Percentiles rank a stretch among this genome's conserved stretches.
Evolutionary conservation across 2,113 vertebrate species (phyloP).

Genomic region (Furnarius figulus): DNA sequence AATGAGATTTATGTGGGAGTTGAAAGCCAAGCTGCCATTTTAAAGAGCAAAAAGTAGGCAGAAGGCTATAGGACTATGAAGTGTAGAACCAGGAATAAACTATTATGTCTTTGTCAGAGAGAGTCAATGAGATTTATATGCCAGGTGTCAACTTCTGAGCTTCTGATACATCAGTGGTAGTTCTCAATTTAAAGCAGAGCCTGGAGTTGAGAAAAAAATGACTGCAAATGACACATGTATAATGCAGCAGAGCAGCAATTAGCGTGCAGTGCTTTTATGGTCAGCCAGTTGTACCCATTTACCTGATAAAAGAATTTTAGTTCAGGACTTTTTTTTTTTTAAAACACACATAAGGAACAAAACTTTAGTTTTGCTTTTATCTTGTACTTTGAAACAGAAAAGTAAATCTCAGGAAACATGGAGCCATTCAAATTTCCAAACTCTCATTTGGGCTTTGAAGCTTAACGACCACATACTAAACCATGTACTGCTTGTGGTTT

Average conservation of each 20-base stretch:
- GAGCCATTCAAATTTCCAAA: neutral
- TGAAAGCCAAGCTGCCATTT: neutral
- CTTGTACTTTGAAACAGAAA: neutral
- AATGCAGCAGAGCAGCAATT: neutral
- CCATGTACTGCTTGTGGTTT: neutral
- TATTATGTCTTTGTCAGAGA: neutral
- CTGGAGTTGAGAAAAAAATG: neutral
- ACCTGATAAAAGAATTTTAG: neutral
- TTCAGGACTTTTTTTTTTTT: neutral
- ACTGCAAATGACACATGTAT: neutral
- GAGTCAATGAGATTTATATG: neutral
- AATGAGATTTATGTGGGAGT: neutral
- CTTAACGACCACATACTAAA: slow-evolving; percentile 10
- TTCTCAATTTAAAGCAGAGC: neutral
- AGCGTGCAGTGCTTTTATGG: neutral
- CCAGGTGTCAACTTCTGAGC: neutral
- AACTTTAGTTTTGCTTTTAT: neutral
- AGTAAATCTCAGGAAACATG: neutral
- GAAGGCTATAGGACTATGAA: neutral
- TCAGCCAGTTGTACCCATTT: neutral
- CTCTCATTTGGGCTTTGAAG: slow-evolving; percentile 22
- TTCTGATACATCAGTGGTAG: neutral
- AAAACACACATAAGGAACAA: neutral
- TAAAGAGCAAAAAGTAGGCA: neutral
- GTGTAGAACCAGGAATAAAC: neutral